Evolutionary conservation across 2,113 vertebrate genomes (phyloP).

Genomic region (Trinectes maculatus): DNA sequence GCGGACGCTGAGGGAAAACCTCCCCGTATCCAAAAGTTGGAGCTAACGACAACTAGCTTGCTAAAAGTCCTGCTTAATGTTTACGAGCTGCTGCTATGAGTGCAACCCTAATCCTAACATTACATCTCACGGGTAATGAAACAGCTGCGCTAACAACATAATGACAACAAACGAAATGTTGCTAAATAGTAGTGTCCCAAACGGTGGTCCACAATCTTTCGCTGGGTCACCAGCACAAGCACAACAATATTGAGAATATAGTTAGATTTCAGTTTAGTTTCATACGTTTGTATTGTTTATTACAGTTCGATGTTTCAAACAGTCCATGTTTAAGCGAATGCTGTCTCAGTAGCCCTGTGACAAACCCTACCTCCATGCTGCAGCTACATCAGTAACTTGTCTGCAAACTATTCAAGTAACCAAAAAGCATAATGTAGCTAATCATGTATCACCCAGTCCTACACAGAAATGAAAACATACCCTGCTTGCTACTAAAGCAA

Average conservation of each 20-base stretch:
- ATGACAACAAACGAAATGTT: not conserved
- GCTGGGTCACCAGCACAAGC: too few relatives aligned
- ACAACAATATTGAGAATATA: too few relatives aligned
- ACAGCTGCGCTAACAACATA: not conserved
- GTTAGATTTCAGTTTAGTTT: too few relatives aligned
- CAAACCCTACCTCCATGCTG: too few relatives aligned
- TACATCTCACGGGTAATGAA: not conserved
- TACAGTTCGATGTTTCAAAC: too few relatives aligned
- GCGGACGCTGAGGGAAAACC: slow-evolving; percentile 28
- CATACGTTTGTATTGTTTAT: too few relatives aligned
- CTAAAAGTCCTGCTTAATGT: not conserved
- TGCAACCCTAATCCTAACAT: not conserved
- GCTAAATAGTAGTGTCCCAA: not conserved
- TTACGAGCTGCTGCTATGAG: not conserved
- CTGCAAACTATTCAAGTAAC: not conserved
- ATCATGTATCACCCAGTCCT: too few relatives aligned
- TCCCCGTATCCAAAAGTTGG: slow-evolving; percentile 16
- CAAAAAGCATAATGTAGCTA: too few relatives aligned
- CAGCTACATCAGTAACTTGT: not conserved
- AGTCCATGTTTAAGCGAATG: too few relatives aligned
- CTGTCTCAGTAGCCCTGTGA: too few relatives aligned
- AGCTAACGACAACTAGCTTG: slow-evolving; percentile 12
- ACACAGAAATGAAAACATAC: not conserved
- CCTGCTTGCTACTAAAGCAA: too few relatives aligned
- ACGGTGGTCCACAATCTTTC: slow-evolving; percentile 14